These are phyloP conservation scores for Hylomyscus alleni DNA, from an alignment of 2,797 vertebrate genomes.

Conservation along the genomic window DNA sequence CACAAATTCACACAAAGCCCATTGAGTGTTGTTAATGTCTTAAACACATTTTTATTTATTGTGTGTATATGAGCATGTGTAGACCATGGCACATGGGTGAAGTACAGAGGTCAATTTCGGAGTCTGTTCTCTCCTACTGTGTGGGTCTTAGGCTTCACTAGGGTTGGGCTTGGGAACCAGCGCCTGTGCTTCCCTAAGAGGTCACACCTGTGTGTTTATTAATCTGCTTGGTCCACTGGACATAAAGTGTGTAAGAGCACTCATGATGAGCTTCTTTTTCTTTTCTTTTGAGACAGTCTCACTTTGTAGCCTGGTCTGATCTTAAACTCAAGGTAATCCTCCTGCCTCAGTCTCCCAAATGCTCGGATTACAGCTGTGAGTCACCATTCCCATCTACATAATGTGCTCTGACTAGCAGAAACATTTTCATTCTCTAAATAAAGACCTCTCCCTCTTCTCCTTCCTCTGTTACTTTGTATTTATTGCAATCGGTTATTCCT, in stretches of 20 bases:
- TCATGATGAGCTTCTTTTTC: neutral
- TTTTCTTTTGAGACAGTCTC: neutral
- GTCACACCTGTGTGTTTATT: neutral
- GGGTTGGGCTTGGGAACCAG: neutral
- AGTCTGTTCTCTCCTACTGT: neutral
- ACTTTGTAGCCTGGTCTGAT: neutral
- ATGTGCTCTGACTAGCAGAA: conserved; percentile 16
- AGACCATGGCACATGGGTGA: neutral
- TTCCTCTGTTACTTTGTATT: neutral
- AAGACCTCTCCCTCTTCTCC: neutral
- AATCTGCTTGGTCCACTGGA: neutral
- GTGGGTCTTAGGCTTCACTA: neutral
- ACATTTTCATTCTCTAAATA: neutral
- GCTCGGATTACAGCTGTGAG: neutral
- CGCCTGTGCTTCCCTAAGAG: neutral
- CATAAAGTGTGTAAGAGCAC: neutral
- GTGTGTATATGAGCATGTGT: neutral
- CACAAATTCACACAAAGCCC: conserved; percentile 23
- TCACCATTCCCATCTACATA: neutral
- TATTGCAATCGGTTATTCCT: neutral
- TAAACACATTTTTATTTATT: neutral
- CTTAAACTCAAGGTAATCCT: neutral
- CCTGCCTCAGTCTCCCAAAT: neutral
- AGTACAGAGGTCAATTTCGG: neutral
- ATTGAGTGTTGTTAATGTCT: neutral